A percentile compares a stretch with the other conserved stretches of the same genome.
Conservation (phyloP, 2,888 invertebrate species). For the Archips xylosteana region DNA sequence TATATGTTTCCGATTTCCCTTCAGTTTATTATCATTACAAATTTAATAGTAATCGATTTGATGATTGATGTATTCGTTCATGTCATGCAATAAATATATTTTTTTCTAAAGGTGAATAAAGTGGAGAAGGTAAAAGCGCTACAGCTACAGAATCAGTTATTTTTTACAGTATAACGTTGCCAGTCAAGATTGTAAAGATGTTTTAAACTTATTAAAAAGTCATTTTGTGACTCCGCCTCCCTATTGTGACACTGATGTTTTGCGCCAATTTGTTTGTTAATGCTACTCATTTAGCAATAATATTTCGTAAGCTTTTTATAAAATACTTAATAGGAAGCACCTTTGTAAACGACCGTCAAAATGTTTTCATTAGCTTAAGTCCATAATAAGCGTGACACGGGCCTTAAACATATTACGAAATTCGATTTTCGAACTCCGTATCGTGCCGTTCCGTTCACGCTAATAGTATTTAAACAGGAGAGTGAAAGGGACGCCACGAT, state of each 20-base stretch:
- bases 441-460: no score
- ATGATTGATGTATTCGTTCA: no score
- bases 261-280: constrained; percentile 4
- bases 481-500: no score
- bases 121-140: no score
- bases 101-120: no score
- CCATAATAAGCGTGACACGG: background rate
- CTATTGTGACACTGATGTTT: constrained; percentile 1
- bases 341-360: background rate
- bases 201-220: background rate
- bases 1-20: background rate
- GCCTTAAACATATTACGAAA: background rate
- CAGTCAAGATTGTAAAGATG: background rate
- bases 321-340: constrained; percentile 3
- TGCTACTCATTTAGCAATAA: constrained; percentile 29
- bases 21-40: no score
- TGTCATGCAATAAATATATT: no score
- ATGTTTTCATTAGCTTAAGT: background rate
- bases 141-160: no score
- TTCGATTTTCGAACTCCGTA: no score
- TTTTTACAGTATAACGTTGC: background rate
- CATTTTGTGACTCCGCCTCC: background rate
- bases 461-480: no score
- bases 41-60: no score
- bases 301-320: constrained; percentile 24